phyloP scores from a whole-genome alignment of 2,888 invertebrate genomes.

The Cryptocephalus primarius region DNA sequence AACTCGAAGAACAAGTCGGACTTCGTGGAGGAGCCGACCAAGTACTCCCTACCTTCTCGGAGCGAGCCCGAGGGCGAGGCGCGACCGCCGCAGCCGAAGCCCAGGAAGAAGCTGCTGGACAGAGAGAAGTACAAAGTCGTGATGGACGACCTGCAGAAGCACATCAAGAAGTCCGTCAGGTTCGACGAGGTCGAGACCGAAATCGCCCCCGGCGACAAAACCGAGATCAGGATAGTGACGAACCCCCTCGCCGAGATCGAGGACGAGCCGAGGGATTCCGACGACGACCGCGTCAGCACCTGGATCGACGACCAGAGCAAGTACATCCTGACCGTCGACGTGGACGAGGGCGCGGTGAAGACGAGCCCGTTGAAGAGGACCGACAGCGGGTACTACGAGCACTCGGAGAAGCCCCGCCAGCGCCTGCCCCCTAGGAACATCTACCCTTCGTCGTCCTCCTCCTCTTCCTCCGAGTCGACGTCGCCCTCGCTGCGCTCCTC shows the following conservation, averaged over 20 bases:
- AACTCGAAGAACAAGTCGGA: constrained; percentile 25
- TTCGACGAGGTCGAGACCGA: constrained; percentile 30
- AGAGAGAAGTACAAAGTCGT: constrained; percentile 21
- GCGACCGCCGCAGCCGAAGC: constrained; percentile 25
- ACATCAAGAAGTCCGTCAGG: constrained; percentile 32
- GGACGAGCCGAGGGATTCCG: neutral
- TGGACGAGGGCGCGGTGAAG: constrained; percentile 4
- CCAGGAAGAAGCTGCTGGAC: constrained; percentile 24
- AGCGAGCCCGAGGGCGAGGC: constrained; percentile 2
- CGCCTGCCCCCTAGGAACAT: constrained; percentile 32
- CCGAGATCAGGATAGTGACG: neutral
- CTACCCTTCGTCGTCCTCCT: constrained; percentile 21
- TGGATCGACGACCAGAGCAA: constrained; percentile 35
- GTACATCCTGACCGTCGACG: constrained; percentile 19
- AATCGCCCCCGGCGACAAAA: constrained; percentile 13
- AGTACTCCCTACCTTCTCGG: constrained; percentile 26
- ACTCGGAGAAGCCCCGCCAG: constrained; percentile 31
- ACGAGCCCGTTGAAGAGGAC: constrained; percentile 20
- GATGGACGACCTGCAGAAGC: constrained; percentile 28
- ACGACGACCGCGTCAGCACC: constrained; percentile 23
- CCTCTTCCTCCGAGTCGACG: constrained; percentile 5
- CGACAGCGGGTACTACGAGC: constrained; percentile 33
- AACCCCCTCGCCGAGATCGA: neutral
- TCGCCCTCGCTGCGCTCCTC: constrained; percentile 6
- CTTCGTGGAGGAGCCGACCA: constrained; percentile 17